Percentiles rank a stretch among this genome's conserved stretches.
Conservation (phyloP, 1,140 invertebrate genomes). For the Holotrichia oblita region DNA sequence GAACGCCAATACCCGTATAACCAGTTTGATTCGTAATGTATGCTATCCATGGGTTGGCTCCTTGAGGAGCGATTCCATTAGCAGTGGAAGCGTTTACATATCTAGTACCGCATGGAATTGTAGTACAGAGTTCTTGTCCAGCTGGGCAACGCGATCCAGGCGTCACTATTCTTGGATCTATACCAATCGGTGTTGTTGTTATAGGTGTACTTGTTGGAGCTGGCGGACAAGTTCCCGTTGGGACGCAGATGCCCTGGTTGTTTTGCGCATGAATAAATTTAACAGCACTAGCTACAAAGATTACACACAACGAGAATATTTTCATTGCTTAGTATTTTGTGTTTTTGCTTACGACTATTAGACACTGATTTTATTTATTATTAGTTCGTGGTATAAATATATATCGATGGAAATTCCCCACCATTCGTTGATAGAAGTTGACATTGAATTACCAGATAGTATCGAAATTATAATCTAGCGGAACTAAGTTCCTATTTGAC, state of each 20-base stretch:
- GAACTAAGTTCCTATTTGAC: background rate
- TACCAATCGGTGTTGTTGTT: background rate
- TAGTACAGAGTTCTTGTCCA: conserved; percentile 40
- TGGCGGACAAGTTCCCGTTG: conserved; percentile 36
- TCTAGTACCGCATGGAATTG: conserved; percentile 49
- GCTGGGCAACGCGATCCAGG: conserved; percentile 28
- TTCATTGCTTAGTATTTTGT: background rate
- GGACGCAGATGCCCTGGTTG: conserved; percentile 36
- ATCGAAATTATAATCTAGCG: no score
- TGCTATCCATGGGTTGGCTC: conserved; percentile 58
- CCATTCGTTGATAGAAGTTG: background rate
- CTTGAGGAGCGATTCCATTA: conserved; percentile 48
- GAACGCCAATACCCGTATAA: conserved; percentile 56
- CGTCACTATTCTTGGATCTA: conserved; percentile 42
- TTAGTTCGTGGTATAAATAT: background rate
- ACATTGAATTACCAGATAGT: background rate
- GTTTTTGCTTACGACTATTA: background rate
- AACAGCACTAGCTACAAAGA: background rate
- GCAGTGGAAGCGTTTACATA: conserved; percentile 44
- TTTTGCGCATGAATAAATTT: no score
- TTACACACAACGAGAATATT: background rate
- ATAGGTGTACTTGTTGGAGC: background rate
- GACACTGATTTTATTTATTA: background rate
- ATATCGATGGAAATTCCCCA: background rate
- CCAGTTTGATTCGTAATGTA: conserved; percentile 53